Percentiles rank a stretch among this genome's conserved stretches.
phyloP scores from a whole-genome alignment of 2,797 vertebrate genomes.

The Fundulus diaphanus region DNA sequence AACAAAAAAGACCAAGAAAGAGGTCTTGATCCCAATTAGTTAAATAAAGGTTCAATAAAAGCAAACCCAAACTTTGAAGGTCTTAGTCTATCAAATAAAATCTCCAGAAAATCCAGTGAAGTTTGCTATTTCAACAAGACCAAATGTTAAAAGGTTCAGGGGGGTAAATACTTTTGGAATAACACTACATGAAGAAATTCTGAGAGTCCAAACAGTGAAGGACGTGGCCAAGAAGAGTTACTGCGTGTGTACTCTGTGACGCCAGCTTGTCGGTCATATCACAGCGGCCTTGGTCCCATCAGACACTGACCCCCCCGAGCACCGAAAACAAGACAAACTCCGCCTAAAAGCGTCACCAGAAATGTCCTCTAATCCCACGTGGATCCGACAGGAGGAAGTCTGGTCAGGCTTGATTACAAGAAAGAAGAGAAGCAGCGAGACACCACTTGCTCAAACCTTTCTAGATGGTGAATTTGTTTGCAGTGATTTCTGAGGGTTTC shows the following conservation, averaged over 20 bases:
- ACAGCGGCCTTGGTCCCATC: conserved; percentile 34
- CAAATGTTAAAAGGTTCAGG: neutral
- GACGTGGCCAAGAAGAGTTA: conserved; percentile 9
- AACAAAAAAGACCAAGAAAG: too few relatives aligned
- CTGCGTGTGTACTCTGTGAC: conserved; percentile 25
- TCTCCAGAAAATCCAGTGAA: neutral
- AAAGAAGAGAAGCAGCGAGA: neutral
- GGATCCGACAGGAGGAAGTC: conserved; percentile 11
- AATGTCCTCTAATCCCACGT: conserved; percentile 1
- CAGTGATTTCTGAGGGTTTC: conserved; percentile 27
- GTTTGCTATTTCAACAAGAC: neutral
- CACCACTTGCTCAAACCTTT: neutral
- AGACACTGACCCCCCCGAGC: conserved; percentile 38
- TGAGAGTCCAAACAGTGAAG: conserved; percentile 6
- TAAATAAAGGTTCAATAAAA: too few relatives aligned
- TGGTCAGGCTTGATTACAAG: neutral
- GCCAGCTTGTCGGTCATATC: conserved; percentile 27
- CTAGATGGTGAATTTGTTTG: conserved; percentile 12
- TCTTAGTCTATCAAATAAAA: too few relatives aligned
- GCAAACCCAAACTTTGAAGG: too few relatives aligned
- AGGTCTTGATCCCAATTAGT: too few relatives aligned
- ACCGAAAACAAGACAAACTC: conserved; percentile 38
- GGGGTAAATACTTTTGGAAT: neutral
- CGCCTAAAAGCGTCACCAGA: conserved; percentile 17
- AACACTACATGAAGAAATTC: neutral